Conservation (phyloP, 2,888 invertebrate species). For the Torymus tubicola region DNA sequence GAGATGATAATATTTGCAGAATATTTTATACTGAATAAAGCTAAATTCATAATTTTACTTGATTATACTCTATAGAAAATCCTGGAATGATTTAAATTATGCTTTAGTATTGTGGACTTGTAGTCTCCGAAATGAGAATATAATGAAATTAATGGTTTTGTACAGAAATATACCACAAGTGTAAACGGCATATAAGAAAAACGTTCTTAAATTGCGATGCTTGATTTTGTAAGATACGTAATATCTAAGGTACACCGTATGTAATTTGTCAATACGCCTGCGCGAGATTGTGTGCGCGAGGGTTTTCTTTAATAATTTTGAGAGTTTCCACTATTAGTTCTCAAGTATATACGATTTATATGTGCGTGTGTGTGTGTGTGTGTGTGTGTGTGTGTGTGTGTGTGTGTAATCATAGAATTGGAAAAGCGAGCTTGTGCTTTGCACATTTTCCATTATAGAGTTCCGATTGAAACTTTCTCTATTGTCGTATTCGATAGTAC, state of each 20-base stretch:
- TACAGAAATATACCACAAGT: slow-evolving; percentile 51
- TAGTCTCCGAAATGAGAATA: slow-evolving; percentile 38
- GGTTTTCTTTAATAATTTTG: slow-evolving; percentile 26
- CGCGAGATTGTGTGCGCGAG: slow-evolving; percentile 23
- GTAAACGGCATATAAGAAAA: slow-evolving; percentile 35
- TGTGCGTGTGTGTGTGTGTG: too few species aligned
- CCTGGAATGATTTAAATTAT: slow-evolving; percentile 47
- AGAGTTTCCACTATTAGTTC: slow-evolving; percentile 23
- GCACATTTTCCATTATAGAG: slow-evolving; percentile 36
- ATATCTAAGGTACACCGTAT: slow-evolving; percentile 42
- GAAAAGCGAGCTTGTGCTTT: slow-evolving; percentile 28
- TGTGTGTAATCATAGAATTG: slow-evolving; percentile 27
- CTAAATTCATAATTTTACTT: slow-evolving; percentile 47
- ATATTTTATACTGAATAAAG: slow-evolving; percentile 54
- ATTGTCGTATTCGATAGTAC: slow-evolving; percentile 49
- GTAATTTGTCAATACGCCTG: slow-evolving; percentile 39
- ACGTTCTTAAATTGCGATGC: slow-evolving; percentile 43
- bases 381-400: too few species aligned
- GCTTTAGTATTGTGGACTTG: slow-evolving; percentile 50
- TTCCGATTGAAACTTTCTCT: slow-evolving; percentile 50
- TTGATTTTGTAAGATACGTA: slow-evolving; percentile 56
- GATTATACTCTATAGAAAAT: slow-evolving; percentile 27
- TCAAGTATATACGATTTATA: slow-evolving; percentile 31
- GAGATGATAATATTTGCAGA: slow-evolving; percentile 49
- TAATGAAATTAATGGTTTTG: slow-evolving; percentile 50